These are phyloP conservation scores for Magallana gigas DNA, from an alignment of 1,140 invertebrate species.

Conservation along the genomic window DNA sequence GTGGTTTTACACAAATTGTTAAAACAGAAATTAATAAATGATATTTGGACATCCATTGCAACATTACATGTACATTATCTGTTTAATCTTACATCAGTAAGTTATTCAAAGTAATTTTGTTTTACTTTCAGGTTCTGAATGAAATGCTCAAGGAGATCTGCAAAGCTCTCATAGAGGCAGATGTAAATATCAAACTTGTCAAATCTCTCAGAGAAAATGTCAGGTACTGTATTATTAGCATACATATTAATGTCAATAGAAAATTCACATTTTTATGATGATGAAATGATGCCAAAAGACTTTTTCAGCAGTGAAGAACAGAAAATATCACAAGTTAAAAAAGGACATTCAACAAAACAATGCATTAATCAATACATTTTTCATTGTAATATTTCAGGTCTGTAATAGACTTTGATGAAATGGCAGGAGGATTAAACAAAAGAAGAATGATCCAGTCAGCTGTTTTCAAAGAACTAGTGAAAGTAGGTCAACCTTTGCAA, in stretches of 20 bases:
- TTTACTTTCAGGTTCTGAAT: slow-evolving; percentile 90
- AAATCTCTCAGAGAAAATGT: slow-evolving; percentile 99
- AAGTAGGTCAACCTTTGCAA: slow-evolving; percentile 82
- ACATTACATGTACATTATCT: too few species aligned
- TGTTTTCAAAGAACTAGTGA: slow-evolving; percentile 99
- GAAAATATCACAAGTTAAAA: too few species aligned
- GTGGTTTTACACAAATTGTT: too few species aligned
- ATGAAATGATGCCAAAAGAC: background rate
- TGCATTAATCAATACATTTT: too few species aligned
- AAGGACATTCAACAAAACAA: too few species aligned
- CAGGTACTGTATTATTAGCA: slow-evolving; percentile 79
- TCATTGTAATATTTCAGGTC: slow-evolving; percentile 78
- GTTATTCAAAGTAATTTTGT: background rate
- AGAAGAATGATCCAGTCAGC: slow-evolving; percentile 99
- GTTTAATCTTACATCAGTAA: too few species aligned
- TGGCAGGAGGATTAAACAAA: slow-evolving; percentile 99
- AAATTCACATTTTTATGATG: background rate
- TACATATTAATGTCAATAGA: background rate
- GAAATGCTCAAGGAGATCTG: slow-evolving; percentile 99
- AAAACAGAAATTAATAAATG: too few species aligned
- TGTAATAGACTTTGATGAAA: slow-evolving; percentile 99
- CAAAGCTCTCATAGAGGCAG: slow-evolving; percentile 97
- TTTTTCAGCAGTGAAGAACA: too few species aligned
- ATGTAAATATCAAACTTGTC: slow-evolving; percentile 98
- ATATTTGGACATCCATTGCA: too few species aligned